These are phyloP conservation scores for Belgica antarctica DNA, from an alignment of 2,888 invertebrate species.

Conservation along the genomic window DNA sequence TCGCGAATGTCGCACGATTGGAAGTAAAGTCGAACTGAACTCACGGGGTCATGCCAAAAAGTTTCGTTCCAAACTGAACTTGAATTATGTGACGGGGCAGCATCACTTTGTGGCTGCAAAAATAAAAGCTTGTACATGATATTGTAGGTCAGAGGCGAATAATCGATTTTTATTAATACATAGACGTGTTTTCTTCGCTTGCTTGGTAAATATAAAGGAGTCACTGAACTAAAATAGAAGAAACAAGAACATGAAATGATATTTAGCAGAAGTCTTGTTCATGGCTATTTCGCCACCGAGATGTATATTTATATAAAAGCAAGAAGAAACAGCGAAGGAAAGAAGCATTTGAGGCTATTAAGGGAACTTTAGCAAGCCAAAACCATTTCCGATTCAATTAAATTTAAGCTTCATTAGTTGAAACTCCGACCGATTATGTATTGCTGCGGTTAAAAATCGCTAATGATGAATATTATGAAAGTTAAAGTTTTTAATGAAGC, in stretches of 20 bases:
- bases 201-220: constrained; percentile 31
- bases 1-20: no score
- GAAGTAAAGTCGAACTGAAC: no score
- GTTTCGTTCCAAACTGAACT: constrained; percentile 29
- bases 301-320: no score
- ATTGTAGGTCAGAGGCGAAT: constrained; percentile 43
- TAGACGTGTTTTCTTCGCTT: constrained; percentile 28
- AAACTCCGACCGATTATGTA: neutral
- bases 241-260: constrained; percentile 27
- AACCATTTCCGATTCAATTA: constrained; percentile 22
- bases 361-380: constrained; percentile 1
- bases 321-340: neutral
- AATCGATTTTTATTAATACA: constrained; percentile 44
- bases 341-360: neutral
- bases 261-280: constrained; percentile 13
- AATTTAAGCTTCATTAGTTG: neutral
- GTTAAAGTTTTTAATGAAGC: constrained; percentile 11
- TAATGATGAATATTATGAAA: constrained; percentile 38
- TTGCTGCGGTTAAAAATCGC: neutral
- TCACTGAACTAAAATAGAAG: constrained; percentile 41
- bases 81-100: constrained; percentile 25
- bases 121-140: constrained; percentile 27
- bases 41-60: constrained; percentile 6
- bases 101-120: constrained; percentile 32
- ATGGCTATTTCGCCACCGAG: neutral